A percentile compares a stretch with the other conserved stretches of the same genome.
These are phyloP conservation scores for Pocillopora damicornis DNA, from an alignment of 64 coral and sea anemone genomes.

Conservation along the genomic window DNA sequence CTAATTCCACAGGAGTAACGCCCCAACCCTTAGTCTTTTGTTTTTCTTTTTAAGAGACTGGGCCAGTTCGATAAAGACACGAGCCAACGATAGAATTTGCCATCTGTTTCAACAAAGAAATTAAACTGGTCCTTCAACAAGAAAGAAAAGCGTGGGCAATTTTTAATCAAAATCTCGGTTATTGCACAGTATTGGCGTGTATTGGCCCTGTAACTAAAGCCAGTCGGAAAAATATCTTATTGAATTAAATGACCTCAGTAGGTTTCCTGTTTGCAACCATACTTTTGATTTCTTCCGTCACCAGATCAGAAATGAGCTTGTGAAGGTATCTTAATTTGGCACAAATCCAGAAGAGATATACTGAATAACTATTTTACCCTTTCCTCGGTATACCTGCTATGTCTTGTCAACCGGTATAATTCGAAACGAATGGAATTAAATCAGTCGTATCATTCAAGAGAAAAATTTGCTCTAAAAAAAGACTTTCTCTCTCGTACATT, in stretches of 20 bases:
- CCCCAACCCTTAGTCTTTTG: neutral
- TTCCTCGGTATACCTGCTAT: neutral
- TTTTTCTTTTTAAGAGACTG: neutral
- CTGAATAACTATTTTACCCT: slow-evolving; percentile 17
- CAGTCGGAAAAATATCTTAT: no score
- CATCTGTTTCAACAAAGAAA: slow-evolving; percentile 24
- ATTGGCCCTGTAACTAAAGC: neutral
- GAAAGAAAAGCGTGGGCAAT: neutral
- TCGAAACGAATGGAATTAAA: slow-evolving; percentile 1
- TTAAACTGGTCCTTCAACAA: neutral
- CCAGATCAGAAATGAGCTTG: neutral
- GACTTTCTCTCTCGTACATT: neutral
- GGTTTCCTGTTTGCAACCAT: neutral
- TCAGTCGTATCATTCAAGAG: neutral
- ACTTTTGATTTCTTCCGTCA: no score
- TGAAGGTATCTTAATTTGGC: neutral
- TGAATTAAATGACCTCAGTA: neutral
- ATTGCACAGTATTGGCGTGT: neutral
- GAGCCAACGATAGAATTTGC: neutral
- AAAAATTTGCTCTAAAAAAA: neutral
- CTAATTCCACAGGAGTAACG: neutral
- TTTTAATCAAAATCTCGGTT: neutral
- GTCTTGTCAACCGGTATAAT: neutral
- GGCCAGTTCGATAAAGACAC: neutral
- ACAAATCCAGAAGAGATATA: neutral